Evolutionary conservation across 1,140 invertebrate genomes (phyloP).

Genomic region (Oscheius sp.): DNA sequence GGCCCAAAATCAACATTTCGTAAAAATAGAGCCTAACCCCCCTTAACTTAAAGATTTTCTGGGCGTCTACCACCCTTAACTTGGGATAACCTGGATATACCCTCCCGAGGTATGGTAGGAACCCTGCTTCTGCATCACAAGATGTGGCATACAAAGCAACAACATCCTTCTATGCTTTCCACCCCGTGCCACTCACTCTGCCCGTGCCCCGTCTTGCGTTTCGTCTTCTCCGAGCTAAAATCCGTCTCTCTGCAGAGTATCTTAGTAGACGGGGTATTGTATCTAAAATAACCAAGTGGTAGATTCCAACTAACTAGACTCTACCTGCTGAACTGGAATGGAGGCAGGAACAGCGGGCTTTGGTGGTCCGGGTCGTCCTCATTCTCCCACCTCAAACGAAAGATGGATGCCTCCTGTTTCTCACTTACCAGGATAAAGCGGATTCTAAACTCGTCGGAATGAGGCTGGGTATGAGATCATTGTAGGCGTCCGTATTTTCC

Average conservation of each 20-base stretch:
- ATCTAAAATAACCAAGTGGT: constrained; percentile 24
- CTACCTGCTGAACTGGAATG: constrained; percentile 53
- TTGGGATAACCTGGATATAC: too few species aligned
- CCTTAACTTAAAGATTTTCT: too few species aligned
- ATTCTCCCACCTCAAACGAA: constrained; percentile 37
- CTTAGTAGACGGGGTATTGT: constrained; percentile 47
- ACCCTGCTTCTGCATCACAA: not conserved
- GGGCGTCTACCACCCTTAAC: too few species aligned
- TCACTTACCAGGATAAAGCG: constrained; percentile 47
- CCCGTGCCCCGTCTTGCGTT: constrained; percentile 40
- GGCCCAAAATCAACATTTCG: too few species aligned
- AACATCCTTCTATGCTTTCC: too few species aligned
- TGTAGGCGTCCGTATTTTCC: constrained; percentile 20
- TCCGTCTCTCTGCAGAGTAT: constrained; percentile 49
- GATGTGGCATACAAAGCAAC: too few species aligned
- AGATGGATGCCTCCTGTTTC: too few species aligned
- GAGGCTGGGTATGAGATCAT: constrained; percentile 46
- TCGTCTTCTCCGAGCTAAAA: constrained; percentile 34
- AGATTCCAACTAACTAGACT: not conserved
- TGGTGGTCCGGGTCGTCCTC: constrained; percentile 4
- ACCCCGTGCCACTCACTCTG: constrained; percentile 38
- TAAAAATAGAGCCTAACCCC: too few species aligned
- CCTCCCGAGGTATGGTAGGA: too few species aligned
- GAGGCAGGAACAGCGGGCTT: constrained; percentile 50
- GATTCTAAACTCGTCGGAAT: constrained; percentile 44